These are phyloP conservation scores for Exocentrus adspersus DNA, from an alignment of 2,888 invertebrate genomes.

Conservation along the genomic window DNA sequence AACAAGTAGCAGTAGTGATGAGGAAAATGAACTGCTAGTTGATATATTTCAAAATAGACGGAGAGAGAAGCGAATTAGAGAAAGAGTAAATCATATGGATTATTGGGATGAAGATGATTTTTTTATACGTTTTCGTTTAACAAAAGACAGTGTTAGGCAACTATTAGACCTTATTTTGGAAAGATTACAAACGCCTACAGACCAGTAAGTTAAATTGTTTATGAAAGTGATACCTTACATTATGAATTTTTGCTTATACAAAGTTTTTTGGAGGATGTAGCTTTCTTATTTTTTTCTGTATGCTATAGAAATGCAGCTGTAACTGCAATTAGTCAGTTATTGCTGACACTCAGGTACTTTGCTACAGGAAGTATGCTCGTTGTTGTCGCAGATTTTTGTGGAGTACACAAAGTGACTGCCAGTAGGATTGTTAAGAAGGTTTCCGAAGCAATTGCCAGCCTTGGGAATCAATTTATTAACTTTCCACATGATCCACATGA, in stretches of 20 bases:
- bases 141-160: constrained; percentile 10
- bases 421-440: constrained; percentile 18
- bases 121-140: constrained; percentile 8
- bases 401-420: constrained; percentile 22
- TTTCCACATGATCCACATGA: constrained; percentile 27
- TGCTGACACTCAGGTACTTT: constrained; percentile 25
- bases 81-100: constrained; percentile 3
- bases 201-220: constrained; percentile 2
- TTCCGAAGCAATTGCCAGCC: constrained; percentile 20
- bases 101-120: constrained; percentile 5
- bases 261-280: not conserved
- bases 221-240: not conserved
- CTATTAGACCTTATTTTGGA: constrained; percentile 7
- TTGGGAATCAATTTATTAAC: constrained; percentile 21
- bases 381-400: constrained; percentile 24
- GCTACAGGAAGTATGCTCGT: constrained; percentile 24
- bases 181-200: not conserved
- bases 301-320: constrained; percentile 23
- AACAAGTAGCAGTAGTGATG: constrained; percentile 7
- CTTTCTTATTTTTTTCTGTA: not conserved
- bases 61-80: no score
- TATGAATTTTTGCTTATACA: not conserved
- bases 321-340: constrained; percentile 13
- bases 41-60: constrained; percentile 6
- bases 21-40: not conserved